Evolutionary conservation across 2,888 invertebrate species (phyloP), one percentile per base, ranked within the genome.

Genomic region (Diplolepis rosae): DNA sequence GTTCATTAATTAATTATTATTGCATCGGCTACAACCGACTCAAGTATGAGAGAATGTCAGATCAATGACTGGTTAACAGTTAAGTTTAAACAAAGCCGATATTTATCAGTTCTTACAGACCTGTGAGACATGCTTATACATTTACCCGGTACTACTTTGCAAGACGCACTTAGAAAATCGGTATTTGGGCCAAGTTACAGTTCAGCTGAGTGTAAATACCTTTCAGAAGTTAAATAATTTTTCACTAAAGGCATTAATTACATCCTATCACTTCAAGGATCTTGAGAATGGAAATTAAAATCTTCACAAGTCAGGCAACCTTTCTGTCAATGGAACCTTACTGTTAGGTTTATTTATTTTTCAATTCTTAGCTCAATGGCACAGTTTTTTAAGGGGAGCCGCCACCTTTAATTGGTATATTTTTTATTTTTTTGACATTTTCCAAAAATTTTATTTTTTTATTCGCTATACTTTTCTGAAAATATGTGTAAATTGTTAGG

Each of bases 101-200:
- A 73, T 75, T 77, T 77, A 77, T 75, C 69, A 70, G 72, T 22
- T 39, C 56, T 22, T 35, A 56, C 35, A n/a, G 39, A 35, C n/a
- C 48, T 48, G 48, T 18, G 48, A 48, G 9, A 48, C 18, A 48
- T 61, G 35, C 39, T 39, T 56, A 30, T 61, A 35, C 3, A 6
- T 61, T 35, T 61, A 61, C 22, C 4, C 32, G 32, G 30, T 52
- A 35, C 32, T 52, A 15, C 4, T 5, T 48, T 48, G 22, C 22
- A 18, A 56, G 32, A 32, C 22, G 22, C 18, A 24, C 11, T 56
- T 22, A 22, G 45, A 22, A 48, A 48, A 48, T 48, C 18, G 18
- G 32, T 35, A 56, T 56, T 56, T 35, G 18, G 56, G 56, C 56
- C 56, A 56, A 56, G 1, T 11, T 56, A 56, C 56, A 56, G 56